Evolutionary conservation across 2,888 invertebrate genomes (phyloP), one percentile per base, ranked within the genome.

Genomic region (Malachius bipustulatus): DNA sequence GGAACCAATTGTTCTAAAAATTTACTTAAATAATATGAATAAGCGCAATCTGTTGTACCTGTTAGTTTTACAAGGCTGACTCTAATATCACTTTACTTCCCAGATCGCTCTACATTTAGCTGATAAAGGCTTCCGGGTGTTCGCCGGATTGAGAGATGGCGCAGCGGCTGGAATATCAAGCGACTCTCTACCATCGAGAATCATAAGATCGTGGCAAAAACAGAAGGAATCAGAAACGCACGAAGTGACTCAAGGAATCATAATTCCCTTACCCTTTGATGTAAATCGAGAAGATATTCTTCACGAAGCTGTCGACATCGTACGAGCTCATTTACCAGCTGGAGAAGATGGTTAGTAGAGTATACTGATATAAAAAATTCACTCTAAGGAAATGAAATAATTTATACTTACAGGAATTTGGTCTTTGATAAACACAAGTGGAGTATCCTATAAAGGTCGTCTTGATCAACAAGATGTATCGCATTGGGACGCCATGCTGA

Each of bases 401-500:
- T n/a, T n/a, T n/a, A n/a, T n/a, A n/a, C n/a, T n/a, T n/a, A 2
- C 58, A 82, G 82, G 82, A 41, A 69, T 82, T 36, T 82, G 83
- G 75, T 83, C 84, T 31, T 82, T 87, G 14, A 75, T 87, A 42
- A 84, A 85, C 62, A 85, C 85, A 16, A 83, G 82, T 13, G 84
- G 85, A 15, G 69, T 79, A 47, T 76, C 78, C 38, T 77, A 78
- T 38, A 75, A 78, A 8, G 83, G 84, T 12, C 64, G 72, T 26
- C 67, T 78, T 35, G 77, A 77, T 45, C 70, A 69, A 44, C 78
- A 79, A 49, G 80, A 82, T 40, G 71, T 76, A 3, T 51, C 71
- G 0, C 75, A 76, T 49, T 80, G 80, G 80, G 80, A 80, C 51
- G 66, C 72, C 12, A 75, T 79, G 53, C 59, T 81, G 36, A 70